These are phyloP conservation scores for Abscondita cerata DNA, from an alignment of 2,888 invertebrate genomes.

Conservation along the genomic window DNA sequence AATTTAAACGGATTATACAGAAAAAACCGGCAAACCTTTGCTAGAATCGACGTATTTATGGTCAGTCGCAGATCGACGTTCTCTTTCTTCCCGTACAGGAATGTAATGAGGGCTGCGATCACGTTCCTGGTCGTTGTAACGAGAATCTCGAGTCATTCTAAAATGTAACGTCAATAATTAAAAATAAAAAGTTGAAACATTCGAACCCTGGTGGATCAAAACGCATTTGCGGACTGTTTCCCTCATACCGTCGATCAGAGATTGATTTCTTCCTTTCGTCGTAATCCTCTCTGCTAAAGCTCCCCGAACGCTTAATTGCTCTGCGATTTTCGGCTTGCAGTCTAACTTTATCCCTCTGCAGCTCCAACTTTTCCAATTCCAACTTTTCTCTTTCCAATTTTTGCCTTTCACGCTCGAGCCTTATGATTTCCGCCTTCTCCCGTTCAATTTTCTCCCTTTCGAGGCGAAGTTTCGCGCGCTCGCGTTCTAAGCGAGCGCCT, in stretches of 20 bases:
- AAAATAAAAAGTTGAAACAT: no score
- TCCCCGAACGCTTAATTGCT: constrained; percentile 63
- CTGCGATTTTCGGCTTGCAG: constrained; percentile 67
- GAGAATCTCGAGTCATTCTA: constrained; percentile 43
- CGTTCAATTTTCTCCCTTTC: constrained; percentile 89
- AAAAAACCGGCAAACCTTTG: no score
- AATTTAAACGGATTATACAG: no score
- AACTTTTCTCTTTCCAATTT: constrained; percentile 65
- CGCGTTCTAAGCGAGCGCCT: constrained; percentile 80
- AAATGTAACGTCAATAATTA: not conserved
- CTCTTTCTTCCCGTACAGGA: constrained; percentile 46
- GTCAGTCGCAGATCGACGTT: constrained; percentile 45
- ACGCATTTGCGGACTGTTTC: constrained; percentile 64
- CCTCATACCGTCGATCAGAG: constrained; percentile 59
- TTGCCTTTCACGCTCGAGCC: constrained; percentile 85
- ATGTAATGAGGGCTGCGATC: constrained; percentile 53
- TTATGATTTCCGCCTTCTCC: constrained; percentile 84
- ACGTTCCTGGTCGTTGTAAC: constrained; percentile 49
- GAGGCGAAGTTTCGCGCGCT: constrained; percentile 79
- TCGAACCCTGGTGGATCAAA: constrained; percentile 62
- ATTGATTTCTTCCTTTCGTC: constrained; percentile 54
- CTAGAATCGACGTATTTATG: no score
- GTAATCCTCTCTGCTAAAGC: constrained; percentile 56
- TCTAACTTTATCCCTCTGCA: constrained; percentile 78
- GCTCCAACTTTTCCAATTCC: constrained; percentile 79